phyloP scores from a whole-genome alignment of 2,888 invertebrate species.

The Frankliniella fusca region DNA sequence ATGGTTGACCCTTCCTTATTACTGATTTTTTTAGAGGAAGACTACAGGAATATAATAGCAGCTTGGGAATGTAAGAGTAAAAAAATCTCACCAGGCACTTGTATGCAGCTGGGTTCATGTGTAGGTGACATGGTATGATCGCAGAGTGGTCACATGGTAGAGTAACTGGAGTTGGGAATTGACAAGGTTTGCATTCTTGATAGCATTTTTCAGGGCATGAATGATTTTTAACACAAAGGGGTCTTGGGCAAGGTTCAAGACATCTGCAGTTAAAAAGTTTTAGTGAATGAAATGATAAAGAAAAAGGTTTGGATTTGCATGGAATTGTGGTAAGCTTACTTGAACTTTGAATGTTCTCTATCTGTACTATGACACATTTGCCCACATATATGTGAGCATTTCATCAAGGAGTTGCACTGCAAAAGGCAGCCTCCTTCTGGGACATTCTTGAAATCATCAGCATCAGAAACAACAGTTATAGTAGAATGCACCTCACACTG shows the following conservation, averaged over 20 bases:
- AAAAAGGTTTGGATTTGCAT: background rate
- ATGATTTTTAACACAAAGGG: background rate
- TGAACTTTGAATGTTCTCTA: slow-evolving; percentile 48
- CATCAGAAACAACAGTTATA: slow-evolving; percentile 43
- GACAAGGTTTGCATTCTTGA: background rate
- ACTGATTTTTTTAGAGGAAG: too few relatives aligned
- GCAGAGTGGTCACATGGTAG: background rate
- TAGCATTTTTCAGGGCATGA: background rate
- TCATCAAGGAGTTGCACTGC: slow-evolving; percentile 52
- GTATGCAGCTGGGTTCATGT: background rate
- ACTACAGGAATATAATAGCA: too few relatives aligned
- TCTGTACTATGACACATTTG: slow-evolving; percentile 59
- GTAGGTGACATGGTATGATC: background rate
- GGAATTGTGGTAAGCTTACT: background rate
- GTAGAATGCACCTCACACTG: background rate
- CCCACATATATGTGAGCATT: slow-evolving; percentile 62
- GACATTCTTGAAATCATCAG: slow-evolving; percentile 51
- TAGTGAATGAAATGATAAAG: background rate
- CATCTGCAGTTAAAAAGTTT: background rate
- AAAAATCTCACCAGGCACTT: background rate
- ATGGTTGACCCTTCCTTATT: background rate
- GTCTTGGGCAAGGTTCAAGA: background rate
- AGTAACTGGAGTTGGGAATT: background rate
- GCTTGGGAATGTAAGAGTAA: background rate
- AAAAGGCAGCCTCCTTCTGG: slow-evolving; percentile 60